Conservation (phyloP, 2,888 invertebrate species). For the Eupithecia exiguata region DNA sequence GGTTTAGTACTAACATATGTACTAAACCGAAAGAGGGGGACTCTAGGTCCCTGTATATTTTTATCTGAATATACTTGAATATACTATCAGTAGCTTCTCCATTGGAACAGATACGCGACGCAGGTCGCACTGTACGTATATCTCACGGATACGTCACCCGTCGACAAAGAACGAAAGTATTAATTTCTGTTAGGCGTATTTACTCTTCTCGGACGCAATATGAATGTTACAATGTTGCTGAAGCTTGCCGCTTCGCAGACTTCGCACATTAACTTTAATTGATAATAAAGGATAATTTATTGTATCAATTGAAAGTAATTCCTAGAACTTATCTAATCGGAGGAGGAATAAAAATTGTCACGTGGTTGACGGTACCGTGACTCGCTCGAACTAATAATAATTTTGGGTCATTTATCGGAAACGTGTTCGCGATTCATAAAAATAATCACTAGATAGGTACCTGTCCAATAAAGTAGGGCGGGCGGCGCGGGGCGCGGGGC, state of each 20-base stretch:
- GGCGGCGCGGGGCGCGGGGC: not conserved
- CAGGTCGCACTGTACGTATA: too few species aligned
- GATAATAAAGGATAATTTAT: not conserved
- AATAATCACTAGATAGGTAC: not conserved
- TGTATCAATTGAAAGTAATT: not conserved
- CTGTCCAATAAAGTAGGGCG: not conserved
- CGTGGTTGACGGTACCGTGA: not conserved
- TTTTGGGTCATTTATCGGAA: not conserved
- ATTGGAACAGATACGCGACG: too few species aligned
- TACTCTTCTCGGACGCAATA: not conserved
- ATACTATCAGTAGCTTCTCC: too few species aligned
- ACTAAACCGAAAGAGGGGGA: too few species aligned
- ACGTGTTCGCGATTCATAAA: not conserved
- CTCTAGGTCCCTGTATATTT: too few species aligned
- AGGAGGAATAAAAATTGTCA: not conserved
- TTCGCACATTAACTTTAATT: not conserved
- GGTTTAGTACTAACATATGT: too few species aligned
- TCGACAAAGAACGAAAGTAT: too few species aligned
- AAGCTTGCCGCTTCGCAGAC: not conserved
- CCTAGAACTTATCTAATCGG: conserved; percentile 3
- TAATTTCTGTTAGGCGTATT: too few species aligned
- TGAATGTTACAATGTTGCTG: not conserved
- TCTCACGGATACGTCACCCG: too few species aligned
- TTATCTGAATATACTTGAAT: too few species aligned
- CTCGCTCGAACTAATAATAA: not conserved